These are phyloP conservation scores for Seriola aureovittata DNA, from an alignment of 2,113 vertebrate genomes.

Conservation along the genomic window DNA sequence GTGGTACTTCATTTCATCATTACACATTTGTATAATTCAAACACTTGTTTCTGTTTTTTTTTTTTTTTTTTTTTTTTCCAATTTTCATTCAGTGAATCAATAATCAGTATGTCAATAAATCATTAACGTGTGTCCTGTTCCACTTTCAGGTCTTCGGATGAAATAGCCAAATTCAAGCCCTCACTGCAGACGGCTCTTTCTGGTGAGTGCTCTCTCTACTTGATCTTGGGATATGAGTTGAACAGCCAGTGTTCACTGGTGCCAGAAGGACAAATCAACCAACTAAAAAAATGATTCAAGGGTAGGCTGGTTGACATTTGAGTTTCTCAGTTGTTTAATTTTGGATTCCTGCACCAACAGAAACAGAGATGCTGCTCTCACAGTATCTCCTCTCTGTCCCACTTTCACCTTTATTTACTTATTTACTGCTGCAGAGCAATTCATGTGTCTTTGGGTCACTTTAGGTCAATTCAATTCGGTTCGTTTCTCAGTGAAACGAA, in stretches of 20 bases:
- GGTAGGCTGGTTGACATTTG: not conserved
- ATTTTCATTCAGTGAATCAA: not conserved
- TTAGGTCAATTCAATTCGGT: too few relatives aligned
- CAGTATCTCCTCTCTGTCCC: too few relatives aligned
- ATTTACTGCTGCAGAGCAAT: not conserved
- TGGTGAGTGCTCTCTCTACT: constrained; percentile 43
- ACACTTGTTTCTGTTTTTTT: not conserved
- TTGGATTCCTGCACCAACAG: not conserved
- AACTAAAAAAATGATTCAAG: not conserved
- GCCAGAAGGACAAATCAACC: not conserved
- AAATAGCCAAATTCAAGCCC: not conserved
- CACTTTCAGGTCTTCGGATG: constrained; percentile 24
- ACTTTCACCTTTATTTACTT: not conserved
- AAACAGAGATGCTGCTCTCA: not conserved
- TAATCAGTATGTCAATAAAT: not conserved
- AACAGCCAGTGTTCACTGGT: not conserved
- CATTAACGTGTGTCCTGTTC: not conserved
- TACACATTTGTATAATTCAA: not conserved
- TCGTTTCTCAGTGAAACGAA: too few relatives aligned
- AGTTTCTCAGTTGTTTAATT: constrained; percentile 2
- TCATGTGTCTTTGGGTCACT: not conserved
- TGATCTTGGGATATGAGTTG: not conserved
- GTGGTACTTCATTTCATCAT: too few relatives aligned
- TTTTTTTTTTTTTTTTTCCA: not conserved
- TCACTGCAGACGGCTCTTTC: not conserved